Evolutionary conservation across 1,140 invertebrate species (phyloP).

Genomic region (Polypedilum pembai): DNA sequence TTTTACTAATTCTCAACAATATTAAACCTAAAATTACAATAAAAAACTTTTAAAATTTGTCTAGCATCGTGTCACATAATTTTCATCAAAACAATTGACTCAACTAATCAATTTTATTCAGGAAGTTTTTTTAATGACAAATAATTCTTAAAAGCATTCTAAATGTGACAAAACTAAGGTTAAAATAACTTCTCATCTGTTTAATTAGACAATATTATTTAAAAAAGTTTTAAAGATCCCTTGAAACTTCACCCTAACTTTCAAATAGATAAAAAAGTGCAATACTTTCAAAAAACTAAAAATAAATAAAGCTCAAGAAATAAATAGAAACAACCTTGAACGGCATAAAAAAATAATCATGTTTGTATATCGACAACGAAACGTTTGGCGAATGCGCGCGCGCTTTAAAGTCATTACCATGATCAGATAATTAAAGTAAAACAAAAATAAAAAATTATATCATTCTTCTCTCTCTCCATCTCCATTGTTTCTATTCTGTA

Average conservation of each 20-base stretch:
- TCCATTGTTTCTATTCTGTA: background rate
- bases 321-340: constrained; percentile 1
- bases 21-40: too few species aligned
- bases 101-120: too few species aligned
- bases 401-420: constrained; percentile 6
- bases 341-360: background rate
- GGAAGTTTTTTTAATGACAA: too few species aligned
- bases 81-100: too few species aligned
- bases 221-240: too few species aligned
- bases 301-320: background rate
- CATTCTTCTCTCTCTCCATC: background rate
- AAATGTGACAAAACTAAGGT: too few species aligned
- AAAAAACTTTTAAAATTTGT: too few species aligned
- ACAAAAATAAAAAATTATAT: background rate
- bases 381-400: background rate
- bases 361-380: background rate
- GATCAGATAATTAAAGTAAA: constrained; percentile 12
- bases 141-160: too few species aligned
- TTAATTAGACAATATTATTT: background rate
- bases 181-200: too few species aligned
- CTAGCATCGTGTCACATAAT: too few species aligned
- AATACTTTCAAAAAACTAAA: background rate
- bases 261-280: background rate
- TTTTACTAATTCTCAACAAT: too few species aligned
- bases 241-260: background rate